Evolutionary conservation across 2,888 invertebrate genomes (phyloP).

Genomic region (Noctua janthina): DNA sequence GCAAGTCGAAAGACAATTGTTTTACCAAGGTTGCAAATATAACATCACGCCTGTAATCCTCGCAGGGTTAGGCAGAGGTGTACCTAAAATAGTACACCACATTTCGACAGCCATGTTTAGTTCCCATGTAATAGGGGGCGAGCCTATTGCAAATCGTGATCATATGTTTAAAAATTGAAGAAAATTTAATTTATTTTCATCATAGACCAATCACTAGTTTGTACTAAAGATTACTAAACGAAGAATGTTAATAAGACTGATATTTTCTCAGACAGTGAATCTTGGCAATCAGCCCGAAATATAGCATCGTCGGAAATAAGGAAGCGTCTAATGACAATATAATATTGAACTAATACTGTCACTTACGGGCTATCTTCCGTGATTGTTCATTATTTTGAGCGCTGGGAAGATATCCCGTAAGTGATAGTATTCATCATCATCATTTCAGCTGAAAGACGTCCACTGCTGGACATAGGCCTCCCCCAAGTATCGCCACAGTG

Average conservation of each 20-base stretch:
- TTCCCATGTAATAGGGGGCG: neutral
- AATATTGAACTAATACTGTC: too few relatives aligned
- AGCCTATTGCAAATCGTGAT: neutral
- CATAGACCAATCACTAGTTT: neutral
- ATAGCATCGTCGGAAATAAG: neutral
- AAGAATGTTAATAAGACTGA: neutral
- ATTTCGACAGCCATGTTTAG: neutral
- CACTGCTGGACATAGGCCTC: too few relatives aligned
- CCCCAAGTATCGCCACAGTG: too few relatives aligned
- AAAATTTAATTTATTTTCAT: neutral
- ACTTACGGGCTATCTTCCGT: too few relatives aligned
- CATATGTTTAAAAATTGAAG: neutral
- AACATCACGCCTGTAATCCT: neutral
- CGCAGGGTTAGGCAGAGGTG: neutral
- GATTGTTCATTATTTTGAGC: too few relatives aligned
- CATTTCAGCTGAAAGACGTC: too few relatives aligned
- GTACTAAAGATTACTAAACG: neutral
- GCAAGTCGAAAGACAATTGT: neutral
- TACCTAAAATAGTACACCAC: neutral
- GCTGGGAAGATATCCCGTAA: too few relatives aligned
- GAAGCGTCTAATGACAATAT: slow-evolving; percentile 9
- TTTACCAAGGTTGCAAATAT: neutral
- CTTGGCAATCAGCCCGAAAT: slow-evolving; percentile 13
- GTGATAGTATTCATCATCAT: too few relatives aligned
- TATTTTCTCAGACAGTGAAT: slow-evolving; percentile 4